Evolutionary conservation across 2,888 invertebrate species (phyloP), one percentile per base, ranked within the genome.

Genomic region (Amblyteles armatorius): DNA sequence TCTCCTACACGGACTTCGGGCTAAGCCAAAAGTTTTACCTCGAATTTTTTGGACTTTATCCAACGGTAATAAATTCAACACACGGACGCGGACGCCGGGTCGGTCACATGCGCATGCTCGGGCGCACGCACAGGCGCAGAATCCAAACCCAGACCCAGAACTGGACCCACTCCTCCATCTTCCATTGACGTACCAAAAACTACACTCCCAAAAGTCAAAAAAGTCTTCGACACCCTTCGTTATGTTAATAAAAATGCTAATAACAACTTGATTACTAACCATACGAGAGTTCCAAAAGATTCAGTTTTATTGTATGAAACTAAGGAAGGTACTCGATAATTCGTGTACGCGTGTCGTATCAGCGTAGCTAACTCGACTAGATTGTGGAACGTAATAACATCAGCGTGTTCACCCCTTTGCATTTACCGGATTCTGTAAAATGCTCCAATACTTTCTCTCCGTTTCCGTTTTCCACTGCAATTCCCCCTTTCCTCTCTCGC

Each of bases 1-100:
- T 71, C 80, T 81, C 84, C 82, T 85, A 74, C 71, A 87, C 84
- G 82, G 82, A 85, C 80, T 83, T 86, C 85, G 79, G 71, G 79
- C 83, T 82, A 83, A 86, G 86, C 86, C 85, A 87, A 87, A 84
- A 86, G 86, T 86, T 83, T 85, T 84, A 72, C 84, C 79, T 85
- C 82, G 83, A 86, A 86, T 84, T 82, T 83, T 83, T 85, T 87
- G 87, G 87, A 79, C 73, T 77, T 81, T 33, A 60, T 78, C 87
- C 87, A 87, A 86, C 86, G 83, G 83, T 87, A 84, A 87, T 87
- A 87, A 87, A 87, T 87, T 87, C 84, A 79, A 69, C 57, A 63
- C 44, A 67, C 50, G 44, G 83, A 83, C 83, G 68, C 82, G 82
- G 86, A 80, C 81, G 83, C 82, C 79, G 55, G 11, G 44, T 13